phyloP scores from a whole-genome alignment of 2,113 vertebrate species.

The Arvicanthis niloticus region DNA sequence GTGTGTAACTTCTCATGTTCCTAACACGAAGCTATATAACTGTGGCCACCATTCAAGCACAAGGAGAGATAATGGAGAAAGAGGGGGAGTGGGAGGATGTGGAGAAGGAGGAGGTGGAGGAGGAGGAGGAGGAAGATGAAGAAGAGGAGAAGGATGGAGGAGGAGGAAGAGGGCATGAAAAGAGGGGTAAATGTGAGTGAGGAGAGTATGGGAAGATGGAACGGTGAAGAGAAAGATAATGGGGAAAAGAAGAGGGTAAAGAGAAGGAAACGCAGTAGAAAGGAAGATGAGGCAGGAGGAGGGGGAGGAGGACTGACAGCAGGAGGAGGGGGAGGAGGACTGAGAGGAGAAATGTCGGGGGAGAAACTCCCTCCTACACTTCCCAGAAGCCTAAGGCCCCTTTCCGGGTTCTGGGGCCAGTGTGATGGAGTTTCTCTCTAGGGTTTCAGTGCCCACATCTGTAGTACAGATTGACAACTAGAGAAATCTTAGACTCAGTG shows the following conservation, averaged over 20 bases:
- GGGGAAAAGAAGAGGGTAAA: too few relatives aligned
- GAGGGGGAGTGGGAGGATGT: not conserved
- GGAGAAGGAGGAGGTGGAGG: not conserved
- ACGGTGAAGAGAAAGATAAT: too few relatives aligned
- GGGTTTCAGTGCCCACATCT: not conserved
- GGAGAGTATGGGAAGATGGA: accelerated
- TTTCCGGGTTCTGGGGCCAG: not conserved
- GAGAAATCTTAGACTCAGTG: not conserved
- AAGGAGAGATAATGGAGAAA: not conserved
- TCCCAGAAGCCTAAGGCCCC: not conserved
- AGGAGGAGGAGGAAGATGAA: too few relatives aligned
- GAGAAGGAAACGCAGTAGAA: not conserved
- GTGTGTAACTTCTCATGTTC: too few relatives aligned
- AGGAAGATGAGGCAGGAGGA: not conserved
- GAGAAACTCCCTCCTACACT: accelerated
- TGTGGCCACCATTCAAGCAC: not conserved
- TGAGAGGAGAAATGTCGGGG: too few relatives aligned
- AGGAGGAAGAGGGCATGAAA: not conserved
- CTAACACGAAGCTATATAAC: not conserved
- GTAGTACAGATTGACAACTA: accelerated
- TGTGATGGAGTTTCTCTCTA: accelerated
- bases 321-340: not conserved
- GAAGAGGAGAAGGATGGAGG: too few relatives aligned
- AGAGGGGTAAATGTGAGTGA: not conserved
- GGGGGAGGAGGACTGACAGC: too few relatives aligned